Evolutionary conservation across 2,797 vertebrate species (phyloP).

Genomic region (Oreochromis grahami): DNA sequence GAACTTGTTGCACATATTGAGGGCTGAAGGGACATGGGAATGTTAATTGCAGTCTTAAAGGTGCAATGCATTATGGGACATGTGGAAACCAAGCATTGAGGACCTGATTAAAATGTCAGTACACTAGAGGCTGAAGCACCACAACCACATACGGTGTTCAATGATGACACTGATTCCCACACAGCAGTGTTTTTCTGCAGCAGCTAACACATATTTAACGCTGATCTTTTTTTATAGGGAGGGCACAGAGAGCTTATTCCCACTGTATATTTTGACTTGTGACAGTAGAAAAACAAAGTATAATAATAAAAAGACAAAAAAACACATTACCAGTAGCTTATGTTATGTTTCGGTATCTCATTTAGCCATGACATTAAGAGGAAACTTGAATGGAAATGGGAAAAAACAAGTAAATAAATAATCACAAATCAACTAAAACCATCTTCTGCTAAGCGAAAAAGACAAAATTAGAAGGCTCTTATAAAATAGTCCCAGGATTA

Average conservation of each 20-base stretch:
- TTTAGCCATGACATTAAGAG: not conserved
- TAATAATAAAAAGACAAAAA: not conserved
- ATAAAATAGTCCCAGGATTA: not conserved
- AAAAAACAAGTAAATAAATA: not conserved
- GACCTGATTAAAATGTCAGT: slow-evolving; percentile 59
- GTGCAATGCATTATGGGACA: slow-evolving; percentile 41
- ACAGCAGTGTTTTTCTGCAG: not conserved
- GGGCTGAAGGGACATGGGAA: slow-evolving; percentile 8
- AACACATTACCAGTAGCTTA: not conserved
- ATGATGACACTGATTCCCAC: not conserved
- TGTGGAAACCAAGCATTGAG: slow-evolving; percentile 13
- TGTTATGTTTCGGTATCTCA: not conserved
- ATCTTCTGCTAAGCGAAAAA: not conserved
- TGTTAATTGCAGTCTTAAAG: slow-evolving; percentile 43
- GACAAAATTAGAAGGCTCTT: not conserved
- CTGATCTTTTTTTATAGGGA: not conserved
- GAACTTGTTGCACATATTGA: slow-evolving; percentile 8
- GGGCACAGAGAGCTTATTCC: not conserved
- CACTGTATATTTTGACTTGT: not conserved
- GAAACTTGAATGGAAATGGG: not conserved
- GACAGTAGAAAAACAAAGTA: not conserved
- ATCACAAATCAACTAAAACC: not conserved
- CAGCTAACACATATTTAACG: not conserved
- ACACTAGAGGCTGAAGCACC: not conserved
- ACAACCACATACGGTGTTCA: not conserved